Percentiles rank a stretch among this genome's conserved stretches.
Conservation (phyloP, 1,140 invertebrate species). For the Pseudobourletiella spinata region DNA sequence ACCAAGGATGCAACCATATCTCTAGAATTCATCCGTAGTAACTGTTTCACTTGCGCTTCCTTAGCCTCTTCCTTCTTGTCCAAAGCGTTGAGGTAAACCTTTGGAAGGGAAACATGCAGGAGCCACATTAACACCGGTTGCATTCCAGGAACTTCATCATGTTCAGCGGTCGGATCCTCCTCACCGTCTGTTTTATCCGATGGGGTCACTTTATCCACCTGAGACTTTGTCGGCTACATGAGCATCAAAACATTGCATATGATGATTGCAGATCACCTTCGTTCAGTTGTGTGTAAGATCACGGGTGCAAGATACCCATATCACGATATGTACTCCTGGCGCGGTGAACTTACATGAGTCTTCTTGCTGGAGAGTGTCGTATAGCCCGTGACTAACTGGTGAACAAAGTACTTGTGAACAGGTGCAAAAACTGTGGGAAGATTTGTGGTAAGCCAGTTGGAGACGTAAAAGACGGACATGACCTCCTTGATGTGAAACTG, state of each 20-base stretch:
- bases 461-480: conserved; percentile 61
- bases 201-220: neutral
- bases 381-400: conserved; percentile 65
- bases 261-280: neutral
- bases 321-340: neutral
- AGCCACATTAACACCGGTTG: conserved; percentile 52
- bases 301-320: neutral
- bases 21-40: conserved; percentile 10
- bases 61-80: conserved; percentile 50
- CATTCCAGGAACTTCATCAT: neutral
- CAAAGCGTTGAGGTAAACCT: conserved; percentile 38
- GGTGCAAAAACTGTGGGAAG: conserved; percentile 62
- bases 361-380: conserved; percentile 26
- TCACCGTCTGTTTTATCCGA: too few species aligned
- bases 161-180: too few species aligned
- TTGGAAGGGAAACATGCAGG: conserved; percentile 60
- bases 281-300: neutral
- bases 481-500: conserved; percentile 65
- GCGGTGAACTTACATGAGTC: too few species aligned
- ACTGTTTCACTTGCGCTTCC: conserved; percentile 8
- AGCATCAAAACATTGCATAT: neutral
- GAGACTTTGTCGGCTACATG: neutral
- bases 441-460: conserved; percentile 68
- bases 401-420: conserved; percentile 67
- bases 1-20: conserved; percentile 41